phyloP scores from a whole-genome alignment of 2,888 invertebrate species.

The Hyppa rectilinea region DNA sequence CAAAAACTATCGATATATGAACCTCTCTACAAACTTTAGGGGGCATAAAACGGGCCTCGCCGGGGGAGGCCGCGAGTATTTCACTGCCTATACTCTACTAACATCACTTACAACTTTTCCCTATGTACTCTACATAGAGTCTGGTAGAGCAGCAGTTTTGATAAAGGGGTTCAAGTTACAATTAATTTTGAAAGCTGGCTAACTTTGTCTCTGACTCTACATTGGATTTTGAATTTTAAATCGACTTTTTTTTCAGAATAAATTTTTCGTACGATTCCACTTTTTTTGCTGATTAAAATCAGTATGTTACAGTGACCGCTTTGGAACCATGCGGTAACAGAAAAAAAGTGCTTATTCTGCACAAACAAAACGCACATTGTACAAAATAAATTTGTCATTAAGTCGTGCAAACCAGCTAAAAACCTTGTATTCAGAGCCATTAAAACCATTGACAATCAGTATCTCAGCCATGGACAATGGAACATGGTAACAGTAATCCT shows the following conservation, averaged over 20 bases:
- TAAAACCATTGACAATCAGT: too few relatives aligned
- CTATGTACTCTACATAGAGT: constrained; percentile 55
- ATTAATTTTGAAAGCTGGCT: constrained; percentile 55
- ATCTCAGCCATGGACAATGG: too few relatives aligned
- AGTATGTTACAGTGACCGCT: too few relatives aligned
- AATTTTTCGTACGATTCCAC: not conserved
- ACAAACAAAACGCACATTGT: too few relatives aligned
- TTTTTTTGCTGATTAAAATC: not conserved
- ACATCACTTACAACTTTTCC: constrained; percentile 77
- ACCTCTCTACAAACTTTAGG: constrained; percentile 64
- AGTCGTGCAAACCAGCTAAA: too few relatives aligned
- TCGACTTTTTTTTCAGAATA: constrained; percentile 3
- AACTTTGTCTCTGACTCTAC: constrained; percentile 37
- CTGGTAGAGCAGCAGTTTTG: constrained; percentile 52
- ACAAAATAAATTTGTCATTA: too few relatives aligned
- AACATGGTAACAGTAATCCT: too few relatives aligned
- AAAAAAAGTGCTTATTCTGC: too few relatives aligned
- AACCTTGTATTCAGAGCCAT: too few relatives aligned
- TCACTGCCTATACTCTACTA: constrained; percentile 70
- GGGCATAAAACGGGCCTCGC: constrained; percentile 67
- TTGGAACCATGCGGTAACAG: too few relatives aligned
- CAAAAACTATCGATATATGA: constrained; percentile 48
- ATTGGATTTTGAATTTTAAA: constrained; percentile 14
- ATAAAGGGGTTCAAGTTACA: constrained; percentile 53
- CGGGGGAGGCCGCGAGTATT: constrained; percentile 73